Evolutionary conservation across 2,888 invertebrate genomes (phyloP), one percentile per base, ranked within the genome.

Genomic region (Plutella xylostella): DNA sequence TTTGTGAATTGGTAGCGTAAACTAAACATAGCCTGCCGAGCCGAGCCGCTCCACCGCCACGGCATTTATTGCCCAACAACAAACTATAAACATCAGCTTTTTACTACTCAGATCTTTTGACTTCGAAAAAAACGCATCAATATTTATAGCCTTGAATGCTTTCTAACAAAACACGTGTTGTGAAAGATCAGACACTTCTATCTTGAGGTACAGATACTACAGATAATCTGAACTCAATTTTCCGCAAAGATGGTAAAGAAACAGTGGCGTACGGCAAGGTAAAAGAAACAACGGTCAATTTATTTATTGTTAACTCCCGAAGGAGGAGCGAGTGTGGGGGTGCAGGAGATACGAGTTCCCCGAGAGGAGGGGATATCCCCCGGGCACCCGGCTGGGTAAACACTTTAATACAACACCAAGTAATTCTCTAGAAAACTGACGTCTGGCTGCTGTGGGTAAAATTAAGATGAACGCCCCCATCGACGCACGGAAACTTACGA

Each of bases 321-420:
- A 52, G 51, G 50, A 53, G 54, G 55, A 51, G 61, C 55, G 57
- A 56, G 61, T 57, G 58, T 51, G 50, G 50, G 55, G 46, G 51
- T 51, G 42, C 42, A 47, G 45, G 48, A 51, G 47, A 42, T 47
- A 48, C 41, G 43, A 41, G 47, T 51, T 48, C 51, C 44, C 47
- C 42, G 14, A 31, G 40, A 51, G 56, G 59, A 51, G 58, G 51
- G 39, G 48, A 44, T 39, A 38, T 48, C 55, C 59, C 58, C 49
- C 49, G 53, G 38, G 44, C 55, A 57, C 51, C 53, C 47, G 58
- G 58, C 54, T 51, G 52, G 50, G 63, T 58, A 67, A 68, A 71
- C 67, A 68, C 61, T 69, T 68, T 66, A 60, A 62, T 62, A 61
- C 48, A 56, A 58, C 55, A 58, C 60, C 54, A 52, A 61, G 63